Evolutionary conservation across 2,888 invertebrate species (phyloP).

Genomic region (Geophilus truncorum): DNA sequence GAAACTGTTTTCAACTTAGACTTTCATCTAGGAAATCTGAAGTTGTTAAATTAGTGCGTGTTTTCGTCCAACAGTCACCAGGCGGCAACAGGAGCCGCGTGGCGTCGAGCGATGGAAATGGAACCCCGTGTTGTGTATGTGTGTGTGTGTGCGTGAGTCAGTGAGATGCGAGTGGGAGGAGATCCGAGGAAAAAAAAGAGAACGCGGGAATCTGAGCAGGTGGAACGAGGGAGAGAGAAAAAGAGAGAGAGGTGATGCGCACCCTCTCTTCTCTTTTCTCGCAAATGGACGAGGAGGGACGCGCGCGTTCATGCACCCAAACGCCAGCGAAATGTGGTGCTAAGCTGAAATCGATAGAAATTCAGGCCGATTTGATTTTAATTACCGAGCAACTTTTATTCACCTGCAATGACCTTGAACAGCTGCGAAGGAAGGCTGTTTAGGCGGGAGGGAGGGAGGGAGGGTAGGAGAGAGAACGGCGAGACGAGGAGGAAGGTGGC

Average conservation of each 20-base stretch:
- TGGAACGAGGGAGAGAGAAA: background rate
- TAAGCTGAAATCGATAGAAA: slow-evolving; percentile 32
- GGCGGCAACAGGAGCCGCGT: background rate
- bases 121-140: too few relatives aligned
- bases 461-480: too few relatives aligned
- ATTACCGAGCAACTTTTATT: slow-evolving; percentile 27
- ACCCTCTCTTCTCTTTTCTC: background rate
- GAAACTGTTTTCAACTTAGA: too few relatives aligned
- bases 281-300: slow-evolving; percentile 21
- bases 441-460: background rate
- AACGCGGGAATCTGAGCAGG: slow-evolving; percentile 18
- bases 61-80: background rate
- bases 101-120: too few relatives aligned
- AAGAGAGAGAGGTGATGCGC: slow-evolving; percentile 6
- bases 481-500: too few relatives aligned
- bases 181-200: background rate
- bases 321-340: slow-evolving; percentile 11
- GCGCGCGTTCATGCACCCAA: slow-evolving; percentile 17
- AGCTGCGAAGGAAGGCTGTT: background rate
- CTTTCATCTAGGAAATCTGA: too few relatives aligned
- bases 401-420: background rate
- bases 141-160: background rate
- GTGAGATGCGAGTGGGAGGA: background rate
- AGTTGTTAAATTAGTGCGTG: too few relatives aligned
- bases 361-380: slow-evolving; percentile 32